Evolutionary conservation across 2,113 vertebrate genomes (phyloP), one percentile per base, ranked within the genome.

Genomic region (Cyprinus carpio): DNA sequence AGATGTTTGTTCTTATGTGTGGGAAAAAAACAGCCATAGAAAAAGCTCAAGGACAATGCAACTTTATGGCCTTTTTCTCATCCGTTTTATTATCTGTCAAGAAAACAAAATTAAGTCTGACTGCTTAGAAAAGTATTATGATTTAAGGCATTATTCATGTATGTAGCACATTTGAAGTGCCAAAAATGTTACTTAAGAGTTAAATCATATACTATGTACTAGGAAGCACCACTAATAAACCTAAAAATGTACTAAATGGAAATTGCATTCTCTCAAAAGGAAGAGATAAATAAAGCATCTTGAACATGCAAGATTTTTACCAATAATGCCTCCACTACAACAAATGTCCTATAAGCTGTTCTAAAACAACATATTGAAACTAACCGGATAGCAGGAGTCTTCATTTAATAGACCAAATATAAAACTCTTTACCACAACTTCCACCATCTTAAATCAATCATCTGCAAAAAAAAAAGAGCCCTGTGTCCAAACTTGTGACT

Each of bases 1-100:
- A 58, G 58, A 34, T 65, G 75, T 64, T 79, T 79, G 65, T 29
- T 62, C 34, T 37, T 37, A 27, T 65, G 58, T 71, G 23, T 64
- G 40, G 31, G 6, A 80, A 49, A 49, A 49, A 49, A 0, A 4
- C 12, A 49, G 11, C 46, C 3, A 13, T 4, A 49, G 46, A 49
- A 13, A 49, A 49, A 12, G 46, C 46, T 13, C 12, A 49, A 46
- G 43, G 3, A 46, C 43, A 11, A 12, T 46, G 10, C 43, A 49
- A 12, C 3, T 49, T 6, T 9, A 40, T 40, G 7, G 37, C 37
- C 37, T 40, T 40, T 40, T 6, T 49, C 46, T 49, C 46, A 49
- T 49, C 2, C 13, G 46, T 13, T 49, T 49, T 49, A 49, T 13
- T 49, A 49, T 49, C 43, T 46, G 43, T 46, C 43, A 46, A 12